Conservation (phyloP, 2,888 invertebrate species). For the Ichneumoninae sp. region DNA sequence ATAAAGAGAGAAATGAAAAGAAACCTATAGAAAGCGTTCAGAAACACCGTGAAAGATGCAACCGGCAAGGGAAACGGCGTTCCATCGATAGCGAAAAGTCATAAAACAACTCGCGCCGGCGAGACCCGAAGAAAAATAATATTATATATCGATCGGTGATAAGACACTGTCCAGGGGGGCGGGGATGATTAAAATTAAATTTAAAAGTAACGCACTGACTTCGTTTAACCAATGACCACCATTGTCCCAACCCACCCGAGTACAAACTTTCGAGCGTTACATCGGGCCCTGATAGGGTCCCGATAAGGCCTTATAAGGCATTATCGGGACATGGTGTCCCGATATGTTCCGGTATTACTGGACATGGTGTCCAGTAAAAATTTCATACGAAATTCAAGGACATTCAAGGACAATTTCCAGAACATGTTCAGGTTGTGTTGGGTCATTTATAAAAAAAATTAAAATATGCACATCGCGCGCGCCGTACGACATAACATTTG, state of each 20-base stretch:
- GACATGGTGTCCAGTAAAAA: too few species aligned
- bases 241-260: neutral
- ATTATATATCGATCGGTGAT: neutral
- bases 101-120: constrained; percentile 38
- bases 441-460: too few species aligned
- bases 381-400: too few species aligned
- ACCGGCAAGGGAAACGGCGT: constrained; percentile 17
- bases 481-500: too few species aligned
- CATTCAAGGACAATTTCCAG: too few species aligned
- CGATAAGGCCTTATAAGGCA: too few species aligned
- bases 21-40: constrained; percentile 3
- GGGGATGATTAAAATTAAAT: constrained; percentile 7
- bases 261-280: too few species aligned
- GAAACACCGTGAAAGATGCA: constrained; percentile 6
- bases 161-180: neutral
- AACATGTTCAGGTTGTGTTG: too few species aligned
- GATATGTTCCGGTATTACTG: too few species aligned
- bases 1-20: constrained; percentile 13
- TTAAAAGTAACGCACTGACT: constrained; percentile 46
- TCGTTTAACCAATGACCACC: constrained; percentile 8
- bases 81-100: constrained; percentile 63
- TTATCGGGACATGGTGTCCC: too few species aligned
- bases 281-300: too few species aligned
- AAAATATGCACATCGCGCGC: too few species aligned
- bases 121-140: constrained; percentile 20